A percentile compares a stretch with the other conserved stretches of the same genome.
These are phyloP conservation scores for Rousettus madagascariensis DNA, from an alignment of 2,797 vertebrate species.

Conservation along the genomic window DNA sequence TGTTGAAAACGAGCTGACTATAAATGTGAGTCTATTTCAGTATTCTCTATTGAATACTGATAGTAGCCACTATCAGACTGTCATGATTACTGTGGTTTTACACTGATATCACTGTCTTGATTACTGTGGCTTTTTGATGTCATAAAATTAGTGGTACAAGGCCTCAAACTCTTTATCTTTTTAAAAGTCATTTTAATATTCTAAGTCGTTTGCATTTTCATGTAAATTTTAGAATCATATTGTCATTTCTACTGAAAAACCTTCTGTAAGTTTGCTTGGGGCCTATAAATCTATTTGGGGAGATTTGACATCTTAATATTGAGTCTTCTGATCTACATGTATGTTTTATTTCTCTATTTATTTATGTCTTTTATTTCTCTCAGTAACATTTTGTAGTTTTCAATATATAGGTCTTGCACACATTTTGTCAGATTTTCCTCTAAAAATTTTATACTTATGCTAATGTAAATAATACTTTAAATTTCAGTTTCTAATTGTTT, in stretches of 20 bases:
- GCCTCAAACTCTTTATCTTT: not conserved
- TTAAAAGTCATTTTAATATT: not conserved
- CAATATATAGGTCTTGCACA: not conserved
- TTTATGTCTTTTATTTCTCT: not conserved
- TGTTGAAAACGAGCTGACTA: not conserved
- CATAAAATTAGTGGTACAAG: conserved; percentile 2
- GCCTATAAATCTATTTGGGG: not conserved
- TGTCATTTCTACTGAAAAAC: not conserved
- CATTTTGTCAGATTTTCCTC: not conserved
- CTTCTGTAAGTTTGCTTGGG: not conserved
- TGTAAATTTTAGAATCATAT: not conserved
- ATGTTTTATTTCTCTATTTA: not conserved
- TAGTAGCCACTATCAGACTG: not conserved
- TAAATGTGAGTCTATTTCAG: not conserved
- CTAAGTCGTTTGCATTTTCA: not conserved
- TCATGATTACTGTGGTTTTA: not conserved
- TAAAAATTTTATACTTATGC: not conserved
- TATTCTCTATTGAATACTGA: not conserved
- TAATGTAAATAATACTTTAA: not conserved
- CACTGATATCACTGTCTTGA: not conserved
- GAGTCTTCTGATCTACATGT: not conserved
- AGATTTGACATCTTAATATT: not conserved
- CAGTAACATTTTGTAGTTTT: not conserved
- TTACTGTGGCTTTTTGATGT: not conserved
- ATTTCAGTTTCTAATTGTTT: not conserved